These are phyloP conservation scores for Conopomorpha cramerella DNA, from an alignment of 1,140 invertebrate species.

Conservation along the genomic window DNA sequence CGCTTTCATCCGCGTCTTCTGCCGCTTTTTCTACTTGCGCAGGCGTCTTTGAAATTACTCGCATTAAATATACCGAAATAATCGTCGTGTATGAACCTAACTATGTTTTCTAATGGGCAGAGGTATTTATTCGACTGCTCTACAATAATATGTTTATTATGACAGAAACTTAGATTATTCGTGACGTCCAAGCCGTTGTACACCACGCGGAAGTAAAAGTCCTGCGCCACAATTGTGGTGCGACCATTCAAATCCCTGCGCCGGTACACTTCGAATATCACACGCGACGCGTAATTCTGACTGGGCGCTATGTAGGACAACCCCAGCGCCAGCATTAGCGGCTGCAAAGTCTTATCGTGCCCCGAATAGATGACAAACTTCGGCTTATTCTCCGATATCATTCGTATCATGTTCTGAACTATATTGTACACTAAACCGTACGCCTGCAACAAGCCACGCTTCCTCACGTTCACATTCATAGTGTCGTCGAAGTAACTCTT, in stretches of 20 bases:
- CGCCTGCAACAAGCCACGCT: conserved; percentile 70
- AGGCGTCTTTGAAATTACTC: conserved; percentile 86
- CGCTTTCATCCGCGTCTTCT: no score
- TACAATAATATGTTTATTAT: conserved; percentile 43
- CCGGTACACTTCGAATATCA: conserved; percentile 83
- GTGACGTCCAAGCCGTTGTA: conserved; percentile 89
- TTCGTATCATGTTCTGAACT: conserved; percentile 76
- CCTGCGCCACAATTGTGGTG: conserved; percentile 59
- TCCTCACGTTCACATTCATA: conserved; percentile 67
- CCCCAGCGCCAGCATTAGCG: conserved; percentile 79
- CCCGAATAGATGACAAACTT: conserved; percentile 88
- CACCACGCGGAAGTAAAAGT: conserved; percentile 81
- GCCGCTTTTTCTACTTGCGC: no score
- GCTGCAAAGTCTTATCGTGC: conserved; percentile 88
- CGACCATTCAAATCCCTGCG: conserved; percentile 57
- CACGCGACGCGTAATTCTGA: conserved; percentile 78
- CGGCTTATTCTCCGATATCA: conserved; percentile 76
- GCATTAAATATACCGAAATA: conserved; percentile 80
- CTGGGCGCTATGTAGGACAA: conserved; percentile 62
- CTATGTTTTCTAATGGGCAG: conserved; percentile 84
- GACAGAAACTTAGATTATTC: conserved; percentile 79
- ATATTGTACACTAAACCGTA: conserved; percentile 80
- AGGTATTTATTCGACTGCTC: conserved; percentile 62
- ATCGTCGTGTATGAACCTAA: conserved; percentile 82
- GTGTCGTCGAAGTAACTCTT: conserved; percentile 72